phyloP scores from a whole-genome alignment of 2,888 invertebrate genomes.

The Zygothrica quintamaculata region DNA sequence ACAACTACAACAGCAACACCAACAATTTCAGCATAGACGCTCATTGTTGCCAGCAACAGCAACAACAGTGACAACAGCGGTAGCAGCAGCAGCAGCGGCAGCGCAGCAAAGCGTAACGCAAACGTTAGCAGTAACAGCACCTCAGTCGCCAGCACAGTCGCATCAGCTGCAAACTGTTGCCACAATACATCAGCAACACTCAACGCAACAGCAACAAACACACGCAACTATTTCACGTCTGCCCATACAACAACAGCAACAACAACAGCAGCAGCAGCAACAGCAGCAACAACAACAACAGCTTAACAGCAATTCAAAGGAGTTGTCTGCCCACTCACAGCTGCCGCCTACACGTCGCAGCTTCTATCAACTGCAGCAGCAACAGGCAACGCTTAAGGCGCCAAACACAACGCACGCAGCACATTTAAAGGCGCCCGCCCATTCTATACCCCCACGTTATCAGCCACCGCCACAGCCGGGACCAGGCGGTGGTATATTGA shows the following conservation, averaged over 20 bases:
- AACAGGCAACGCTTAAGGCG: constrained; percentile 35
- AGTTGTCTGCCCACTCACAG: constrained; percentile 37
- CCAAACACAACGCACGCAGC: constrained; percentile 25
- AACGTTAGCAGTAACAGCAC: constrained; percentile 46
- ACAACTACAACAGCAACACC: constrained; percentile 36
- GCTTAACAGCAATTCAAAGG: constrained; percentile 38
- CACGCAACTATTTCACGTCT: constrained; percentile 57
- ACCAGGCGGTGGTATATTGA: constrained; percentile 59
- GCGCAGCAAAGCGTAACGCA: constrained; percentile 63
- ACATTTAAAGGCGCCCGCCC: constrained; percentile 80
- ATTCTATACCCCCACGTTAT: constrained; percentile 89
- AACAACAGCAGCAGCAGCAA: constrained; percentile 47
- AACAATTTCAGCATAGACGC: constrained; percentile 41
- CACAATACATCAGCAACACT: constrained; percentile 82
- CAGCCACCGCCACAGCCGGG: constrained; percentile 90
- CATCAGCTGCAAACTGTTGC: constrained; percentile 83
- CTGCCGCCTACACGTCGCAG: constrained; percentile 63
- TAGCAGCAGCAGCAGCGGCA: constrained; percentile 49
- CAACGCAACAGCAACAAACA: constrained; percentile 60
- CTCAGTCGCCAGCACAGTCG: constrained; percentile 62
- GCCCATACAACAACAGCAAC: constrained; percentile 58
- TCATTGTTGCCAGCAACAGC: constrained; percentile 58
- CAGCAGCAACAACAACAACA: constrained; percentile 60
- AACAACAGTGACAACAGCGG: constrained; percentile 55
- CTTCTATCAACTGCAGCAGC: constrained; percentile 68